Base-by-base conservation (phyloP, 2,797 vertebrate species). In the Nyctibius grandis region DNA sequence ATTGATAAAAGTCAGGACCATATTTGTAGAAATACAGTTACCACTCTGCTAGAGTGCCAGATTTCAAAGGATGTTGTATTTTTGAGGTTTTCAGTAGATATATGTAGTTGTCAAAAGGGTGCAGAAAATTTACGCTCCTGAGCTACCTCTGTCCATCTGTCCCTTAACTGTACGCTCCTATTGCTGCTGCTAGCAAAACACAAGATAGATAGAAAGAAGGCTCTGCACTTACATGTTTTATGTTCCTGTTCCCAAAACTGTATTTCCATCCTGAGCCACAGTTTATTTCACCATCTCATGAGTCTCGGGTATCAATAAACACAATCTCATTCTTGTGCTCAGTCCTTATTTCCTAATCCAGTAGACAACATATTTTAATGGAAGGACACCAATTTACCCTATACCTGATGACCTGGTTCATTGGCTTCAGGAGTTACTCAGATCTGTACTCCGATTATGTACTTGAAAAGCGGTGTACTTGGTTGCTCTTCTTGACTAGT, bases 91-190 rank as follows among this genome's bases (percentile, higher is more conserved):
- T 86, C 26, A 59, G 59, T 26, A 59, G 63, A 40, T 12, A 65
- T 12, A 36, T 3, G 7, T 34, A 29, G 28, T 34, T 73, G 26
- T 22, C 53, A 53, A 76, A 86, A 80, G 16, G 25, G 3, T 42
- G 33, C 9, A 59, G n/a, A 48, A 67, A n/a, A 65, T 42, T 64
- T 56, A 50, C 2, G 2, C 9, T 75, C 44, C 34, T 0, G 0
- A 89, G 36, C 26, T 81, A 67, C 57, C 34, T 59, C 56, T 51
- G 42, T 69, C 42, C 54, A n/a, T 19, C 44, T 79, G 36, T 54
- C 34, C 38, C 50, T 51, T 28, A 26, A n/a, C 44, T 59, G 33
- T 53, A 33, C 0, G 1, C 7, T 53, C 29, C 50, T 15, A 28
- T 12, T 69, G 45, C 29, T 87, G 48, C 70, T 72, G n/a, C 53